Percentiles rank a stretch among this genome's conserved stretches.
These are phyloP conservation scores for Glomeris marginata DNA, from an alignment of 2,888 invertebrate species.

Conservation along the genomic window DNA sequence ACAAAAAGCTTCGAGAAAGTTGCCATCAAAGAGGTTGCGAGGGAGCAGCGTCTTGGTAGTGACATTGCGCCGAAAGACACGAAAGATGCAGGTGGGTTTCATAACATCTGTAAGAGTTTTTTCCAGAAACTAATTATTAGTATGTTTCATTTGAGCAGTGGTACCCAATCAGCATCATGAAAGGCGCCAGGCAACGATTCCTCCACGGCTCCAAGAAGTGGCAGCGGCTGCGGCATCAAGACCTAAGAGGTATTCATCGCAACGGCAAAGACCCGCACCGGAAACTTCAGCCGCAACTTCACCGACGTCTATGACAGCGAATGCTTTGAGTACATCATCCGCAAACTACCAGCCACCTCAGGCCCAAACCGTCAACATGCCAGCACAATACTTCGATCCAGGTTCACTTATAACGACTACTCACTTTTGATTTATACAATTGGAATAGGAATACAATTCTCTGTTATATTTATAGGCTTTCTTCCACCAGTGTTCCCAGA, in stretches of 20 bases:
- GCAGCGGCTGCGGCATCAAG: slow-evolving; percentile 31
- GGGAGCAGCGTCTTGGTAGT: too few relatives aligned
- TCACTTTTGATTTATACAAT: neutral
- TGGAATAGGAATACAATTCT: neutral
- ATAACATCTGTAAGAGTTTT: too few relatives aligned
- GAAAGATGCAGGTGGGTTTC: neutral
- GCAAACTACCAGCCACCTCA: neutral
- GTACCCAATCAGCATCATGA: slow-evolving; percentile 26
- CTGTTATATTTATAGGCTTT: slow-evolving; percentile 4
- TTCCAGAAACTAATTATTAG: too few relatives aligned
- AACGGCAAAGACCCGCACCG: slow-evolving; percentile 40
- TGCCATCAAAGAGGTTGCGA: neutral
- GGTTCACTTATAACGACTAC: neutral
- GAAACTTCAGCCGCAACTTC: slow-evolving; percentile 6
- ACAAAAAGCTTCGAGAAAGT: slow-evolving; percentile 10
- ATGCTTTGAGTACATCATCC: neutral
- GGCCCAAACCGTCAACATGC: slow-evolving; percentile 8
- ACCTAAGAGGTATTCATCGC: slow-evolving; percentile 51
- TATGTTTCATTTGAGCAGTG: slow-evolving; percentile 13
- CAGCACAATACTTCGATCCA: slow-evolving; percentile 13
- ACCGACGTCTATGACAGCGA: slow-evolving; percentile 5
- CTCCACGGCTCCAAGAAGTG: slow-evolving; percentile 21
- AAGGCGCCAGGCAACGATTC: slow-evolving; percentile 24
- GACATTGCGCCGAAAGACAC: neutral
- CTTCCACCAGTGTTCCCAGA: slow-evolving; percentile 11